phyloP scores from a whole-genome alignment of 2,113 vertebrate genomes.

The Sporophila hypoxantha region DNA sequence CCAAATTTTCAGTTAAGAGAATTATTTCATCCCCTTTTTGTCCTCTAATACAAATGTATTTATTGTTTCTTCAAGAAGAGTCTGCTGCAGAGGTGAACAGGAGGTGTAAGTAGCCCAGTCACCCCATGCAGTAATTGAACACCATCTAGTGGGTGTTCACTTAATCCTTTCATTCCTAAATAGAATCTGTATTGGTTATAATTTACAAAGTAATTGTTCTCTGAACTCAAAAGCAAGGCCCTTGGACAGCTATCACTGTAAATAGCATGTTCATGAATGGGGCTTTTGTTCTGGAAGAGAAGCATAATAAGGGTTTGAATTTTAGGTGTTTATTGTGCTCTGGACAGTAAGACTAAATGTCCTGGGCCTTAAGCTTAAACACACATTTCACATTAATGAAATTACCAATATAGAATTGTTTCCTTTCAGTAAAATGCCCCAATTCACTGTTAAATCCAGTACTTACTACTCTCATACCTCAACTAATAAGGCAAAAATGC shows the following conservation, averaged over 20 bases:
- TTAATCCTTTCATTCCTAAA: neutral
- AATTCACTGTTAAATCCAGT: neutral
- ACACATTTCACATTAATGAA: neutral
- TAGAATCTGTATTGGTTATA: neutral
- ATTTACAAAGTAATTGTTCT: neutral
- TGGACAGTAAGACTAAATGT: neutral
- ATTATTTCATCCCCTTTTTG: neutral
- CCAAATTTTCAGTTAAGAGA: neutral
- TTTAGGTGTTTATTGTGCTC: neutral
- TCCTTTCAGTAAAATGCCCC: neutral
- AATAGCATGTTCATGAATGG: neutral
- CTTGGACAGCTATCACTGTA: neutral
- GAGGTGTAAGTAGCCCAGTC: neutral
- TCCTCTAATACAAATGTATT: neutral
- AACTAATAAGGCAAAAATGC: neutral
- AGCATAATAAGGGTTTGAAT: neutral
- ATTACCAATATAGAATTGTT: neutral
- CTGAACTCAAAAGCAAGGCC: neutral
- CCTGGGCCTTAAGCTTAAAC: neutral
- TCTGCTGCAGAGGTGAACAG: neutral
- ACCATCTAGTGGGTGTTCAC: neutral
- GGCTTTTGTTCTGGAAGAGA: neutral
- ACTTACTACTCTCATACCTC: neutral
- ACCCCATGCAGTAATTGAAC: neutral
- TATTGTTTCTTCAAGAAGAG: neutral